Percentiles rank a stretch among this genome's conserved stretches.
Conservation (phyloP, 2,797 vertebrate species). For the Gambusia yucatana region DNA sequence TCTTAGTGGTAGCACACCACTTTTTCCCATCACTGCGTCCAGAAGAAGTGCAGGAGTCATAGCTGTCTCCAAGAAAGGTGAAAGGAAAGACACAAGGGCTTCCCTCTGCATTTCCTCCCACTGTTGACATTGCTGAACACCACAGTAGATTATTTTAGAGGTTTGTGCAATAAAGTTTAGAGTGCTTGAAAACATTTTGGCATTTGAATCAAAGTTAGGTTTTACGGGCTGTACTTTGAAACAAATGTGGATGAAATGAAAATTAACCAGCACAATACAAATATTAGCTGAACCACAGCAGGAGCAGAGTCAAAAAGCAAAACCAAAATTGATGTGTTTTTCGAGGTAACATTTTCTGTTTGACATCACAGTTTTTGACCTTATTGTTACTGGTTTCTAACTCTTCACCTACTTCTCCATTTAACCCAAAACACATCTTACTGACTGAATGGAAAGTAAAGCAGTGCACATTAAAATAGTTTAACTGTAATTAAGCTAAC, state of each 20-base stretch:
- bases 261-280: conserved; percentile 52
- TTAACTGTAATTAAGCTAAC: conserved; percentile 68
- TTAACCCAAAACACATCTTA: conserved; percentile 56
- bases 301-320: conserved; percentile 49
- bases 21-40: conserved; percentile 93
- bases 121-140: conserved; percentile 91
- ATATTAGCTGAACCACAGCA: conserved; percentile 52
- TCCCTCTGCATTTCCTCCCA: conserved; percentile 94
- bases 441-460: conserved; percentile 80
- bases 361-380: neutral
- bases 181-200: too few relatives aligned
- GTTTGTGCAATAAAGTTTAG: neutral
- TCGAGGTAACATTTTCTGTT: neutral
- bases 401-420: conserved; percentile 35
- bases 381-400: conserved; percentile 15
- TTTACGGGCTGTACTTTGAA: conserved; percentile 34
- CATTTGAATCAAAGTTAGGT: conserved; percentile 3
- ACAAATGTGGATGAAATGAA: conserved; percentile 38
- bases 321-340: conserved; percentile 23
- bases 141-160: conserved; percentile 10
- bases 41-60: conserved; percentile 88
- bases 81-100: conserved; percentile 94
- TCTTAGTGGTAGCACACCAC: conserved; percentile 91
- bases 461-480: conserved; percentile 68
- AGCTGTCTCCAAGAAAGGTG: conserved; percentile 90